A percentile compares a stretch with the other conserved stretches of the same genome.
Conservation (phyloP, 2,797 vertebrate species). For the Toxotes lorentzi region DNA sequence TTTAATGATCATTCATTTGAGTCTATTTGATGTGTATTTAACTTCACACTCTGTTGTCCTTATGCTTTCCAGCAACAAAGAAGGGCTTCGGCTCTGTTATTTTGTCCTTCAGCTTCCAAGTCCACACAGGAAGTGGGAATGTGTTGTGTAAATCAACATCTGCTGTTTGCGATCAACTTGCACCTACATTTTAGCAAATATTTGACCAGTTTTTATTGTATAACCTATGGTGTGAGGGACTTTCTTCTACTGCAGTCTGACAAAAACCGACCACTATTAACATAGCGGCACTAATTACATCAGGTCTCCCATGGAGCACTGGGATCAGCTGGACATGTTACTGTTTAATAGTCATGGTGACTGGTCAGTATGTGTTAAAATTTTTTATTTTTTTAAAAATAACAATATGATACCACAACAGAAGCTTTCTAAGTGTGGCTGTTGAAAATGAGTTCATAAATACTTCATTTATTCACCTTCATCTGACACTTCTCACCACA, state of each 20-base stretch:
- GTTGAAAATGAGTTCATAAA: not conserved
- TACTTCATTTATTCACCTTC: not conserved
- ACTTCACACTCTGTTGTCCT: not conserved
- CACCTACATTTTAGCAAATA: too few relatives aligned
- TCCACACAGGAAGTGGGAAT: too few relatives aligned
- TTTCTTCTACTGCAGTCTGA: not conserved
- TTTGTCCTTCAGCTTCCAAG: not conserved
- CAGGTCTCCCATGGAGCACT: not conserved
- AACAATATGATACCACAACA: not conserved
- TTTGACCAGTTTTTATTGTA: too few relatives aligned
- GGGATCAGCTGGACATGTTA: not conserved
- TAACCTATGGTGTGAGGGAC: not conserved
- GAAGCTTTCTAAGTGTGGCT: not conserved
- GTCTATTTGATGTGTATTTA: not conserved
- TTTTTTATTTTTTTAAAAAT: not conserved
- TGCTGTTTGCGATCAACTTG: not conserved
- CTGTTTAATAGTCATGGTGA: too few relatives aligned
- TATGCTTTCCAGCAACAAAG: too few relatives aligned
- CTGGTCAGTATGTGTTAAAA: not conserved
- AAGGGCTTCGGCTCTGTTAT: not conserved
- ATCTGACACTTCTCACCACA: not conserved
- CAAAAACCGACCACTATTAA: not conserved
- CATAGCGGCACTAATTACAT: not conserved
- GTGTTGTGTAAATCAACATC: too few relatives aligned
- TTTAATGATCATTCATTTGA: not conserved